Evolutionary conservation across 2,888 invertebrate species (phyloP), one percentile per base, ranked within the genome.

Genomic region (Orchestes rusci): DNA sequence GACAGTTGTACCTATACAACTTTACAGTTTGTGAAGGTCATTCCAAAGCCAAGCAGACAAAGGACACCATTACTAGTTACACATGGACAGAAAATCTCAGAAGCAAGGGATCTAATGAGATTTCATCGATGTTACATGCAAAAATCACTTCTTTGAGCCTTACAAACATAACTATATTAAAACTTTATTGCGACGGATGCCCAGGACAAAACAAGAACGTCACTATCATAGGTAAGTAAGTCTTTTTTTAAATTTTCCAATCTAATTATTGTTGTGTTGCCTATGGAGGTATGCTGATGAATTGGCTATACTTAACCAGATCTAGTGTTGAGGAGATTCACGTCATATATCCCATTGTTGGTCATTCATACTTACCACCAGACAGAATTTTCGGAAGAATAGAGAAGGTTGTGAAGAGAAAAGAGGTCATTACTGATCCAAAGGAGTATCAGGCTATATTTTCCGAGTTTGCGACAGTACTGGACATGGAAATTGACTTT

Each of bases 91-190:
- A 63, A 56, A 50, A 58, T 48, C 41, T 56, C 40, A 46, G 36
- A 40, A 28, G 36, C 13, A 62, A 64, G 54, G 58, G 58, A n/a
- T 56, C 61, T 4, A 59, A 60, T 46, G 53, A 60, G 53, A 61
- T 64, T 34, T 47, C 58, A 4, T 59, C 60, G 8, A 35, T 35
- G 35, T 10, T 35, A 35, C 5, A 20, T 35, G 5, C 3, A 3
- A 35, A 35, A 12, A 10, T 35, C 2, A 5, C 35, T n/a, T 2
- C n/a, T 3, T 12, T 19, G 5, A 12, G 12, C 20, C 5, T 35
- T 3, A 5, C 2, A 7, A 34, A 34, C 5, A 17, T 16, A 13
- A 4, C 17, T n/a, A 5, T 3, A 2, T 3, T 19, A 17, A 35
- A 31, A 31, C 32, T 31, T 13, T 48, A 39, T 30, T 41, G 43